Base-by-base conservation (phyloP, 2,888 invertebrate species). In the Dendrolimus houi region DNA sequence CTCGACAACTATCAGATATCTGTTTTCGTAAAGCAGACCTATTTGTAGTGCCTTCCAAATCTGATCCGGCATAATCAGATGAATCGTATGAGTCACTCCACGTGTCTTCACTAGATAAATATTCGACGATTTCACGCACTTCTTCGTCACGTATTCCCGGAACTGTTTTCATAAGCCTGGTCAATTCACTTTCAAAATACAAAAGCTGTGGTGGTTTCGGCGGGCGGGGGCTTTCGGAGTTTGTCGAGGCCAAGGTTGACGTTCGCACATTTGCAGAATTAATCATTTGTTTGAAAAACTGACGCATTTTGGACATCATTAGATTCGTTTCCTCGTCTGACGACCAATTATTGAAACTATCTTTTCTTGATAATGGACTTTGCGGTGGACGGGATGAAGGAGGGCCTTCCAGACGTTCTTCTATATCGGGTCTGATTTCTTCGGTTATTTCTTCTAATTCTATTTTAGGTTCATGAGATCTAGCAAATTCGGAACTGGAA, bases 21-120 rank as follows among this genome's bases (percentile, higher is more conserved):
- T 96, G 96, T 70, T 96, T 95, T 71, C 96, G 94, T 10, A 96
- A 78, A 1, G 94, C 95, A 0, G 94, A 93, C 72, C 95, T 93
- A 55, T 92, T 92, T 0, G 90, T 85, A 8, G 92, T 92, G 8
- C 95, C 94, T 73, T 96, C 97, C 57, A 96, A 85, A 79, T 97
- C 97, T 0, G 96, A 96, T 64, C 96, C 96, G 1, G 97, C 97
- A 72, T 97, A 97, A 79, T 97, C 97, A 0, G 97, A 97, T 3
- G 97, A 97, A 78, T 97, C 97, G 74, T 97, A 97, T 0, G 97
- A 97, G 80, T 97, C 97, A 64, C 97, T 97, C 96, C 97, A 97
- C 6, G 97, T 96, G 73, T 97, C 97, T 76, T 97, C 97, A 65
- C 96, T 96, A 65, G 97, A 97, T 62, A 97, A 86, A 79, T 97